phyloP scores from a whole-genome alignment of 2,888 invertebrate genomes.

The Thalpophila matura region DNA sequence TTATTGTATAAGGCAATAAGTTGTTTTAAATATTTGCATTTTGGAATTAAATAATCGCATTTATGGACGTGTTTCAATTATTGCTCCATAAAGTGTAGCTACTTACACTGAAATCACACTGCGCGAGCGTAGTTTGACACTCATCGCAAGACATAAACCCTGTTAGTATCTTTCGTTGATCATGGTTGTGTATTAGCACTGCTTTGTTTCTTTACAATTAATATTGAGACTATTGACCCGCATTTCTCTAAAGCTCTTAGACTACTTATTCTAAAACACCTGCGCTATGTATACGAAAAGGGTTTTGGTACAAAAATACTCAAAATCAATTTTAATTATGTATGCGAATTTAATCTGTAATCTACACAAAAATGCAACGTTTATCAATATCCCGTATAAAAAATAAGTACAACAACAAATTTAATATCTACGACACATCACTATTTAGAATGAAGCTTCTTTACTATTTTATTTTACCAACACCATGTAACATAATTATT shows the following conservation, averaged over 20 bases:
- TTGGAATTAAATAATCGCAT: too few relatives aligned
- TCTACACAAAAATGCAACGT: slow-evolving; percentile 88
- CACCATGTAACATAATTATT: slow-evolving; percentile 39
- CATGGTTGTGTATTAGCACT: too few relatives aligned
- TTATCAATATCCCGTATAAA: slow-evolving; percentile 87
- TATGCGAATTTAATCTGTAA: slow-evolving; percentile 86
- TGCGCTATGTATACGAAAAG: background rate
- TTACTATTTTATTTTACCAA: slow-evolving; percentile 51
- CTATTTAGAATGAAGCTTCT: slow-evolving; percentile 75
- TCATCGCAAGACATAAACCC: too few relatives aligned
- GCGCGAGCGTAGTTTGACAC: too few relatives aligned
- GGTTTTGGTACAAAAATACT: background rate
- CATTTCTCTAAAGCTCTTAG: background rate
- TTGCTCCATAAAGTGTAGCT: too few relatives aligned
- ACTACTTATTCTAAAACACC: background rate
- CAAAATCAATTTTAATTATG: slow-evolving; percentile 69
- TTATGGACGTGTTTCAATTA: too few relatives aligned
- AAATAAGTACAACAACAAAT: slow-evolving; percentile 88
- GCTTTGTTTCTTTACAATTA: too few relatives aligned
- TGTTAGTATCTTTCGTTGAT: too few relatives aligned
- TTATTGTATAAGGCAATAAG: background rate
- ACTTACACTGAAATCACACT: too few relatives aligned
- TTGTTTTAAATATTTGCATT: background rate
- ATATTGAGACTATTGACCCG: too few relatives aligned
- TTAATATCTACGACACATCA: slow-evolving; percentile 80